A percentile compares a stretch with the other conserved stretches of the same genome.
phyloP scores from a whole-genome alignment of 2,113 vertebrate species.

The Ceuthmochares aereus region DNA sequence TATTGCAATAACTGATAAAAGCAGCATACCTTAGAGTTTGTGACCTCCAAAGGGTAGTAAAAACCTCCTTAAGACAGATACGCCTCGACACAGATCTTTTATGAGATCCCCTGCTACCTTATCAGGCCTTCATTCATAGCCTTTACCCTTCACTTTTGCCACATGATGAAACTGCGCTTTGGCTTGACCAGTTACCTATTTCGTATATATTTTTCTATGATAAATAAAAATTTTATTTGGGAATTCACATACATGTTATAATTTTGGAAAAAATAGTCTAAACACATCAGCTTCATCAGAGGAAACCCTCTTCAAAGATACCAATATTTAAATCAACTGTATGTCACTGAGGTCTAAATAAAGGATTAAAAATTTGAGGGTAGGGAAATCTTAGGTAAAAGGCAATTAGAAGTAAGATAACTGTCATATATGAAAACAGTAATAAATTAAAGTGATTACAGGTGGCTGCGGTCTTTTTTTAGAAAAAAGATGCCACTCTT shows the following conservation, averaged over 20 bases:
- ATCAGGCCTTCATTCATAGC: not conserved
- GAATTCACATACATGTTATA: not conserved
- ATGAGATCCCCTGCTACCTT: not conserved
- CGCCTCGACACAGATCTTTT: not conserved
- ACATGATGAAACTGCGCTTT: not conserved
- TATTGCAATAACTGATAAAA: not conserved
- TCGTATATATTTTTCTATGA: not conserved
- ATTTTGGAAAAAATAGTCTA: not conserved
- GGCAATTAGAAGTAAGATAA: not conserved
- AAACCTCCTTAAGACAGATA: not conserved
- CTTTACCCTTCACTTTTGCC: not conserved
- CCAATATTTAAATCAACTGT: not conserved
- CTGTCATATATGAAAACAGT: not conserved
- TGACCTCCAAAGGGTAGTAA: not conserved
- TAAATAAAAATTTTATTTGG: not conserved
- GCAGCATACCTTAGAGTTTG: not conserved
- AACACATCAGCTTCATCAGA: not conserved
- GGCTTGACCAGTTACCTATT: not conserved
- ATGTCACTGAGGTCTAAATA: not conserved
- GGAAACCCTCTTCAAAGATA: not conserved
- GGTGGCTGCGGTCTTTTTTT: not conserved
- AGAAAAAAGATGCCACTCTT: not conserved
- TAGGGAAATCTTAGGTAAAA: not conserved
- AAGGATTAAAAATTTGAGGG: not conserved
- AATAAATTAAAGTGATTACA: not conserved